phyloP scores from a whole-genome alignment of 2,113 vertebrate genomes.

The Dasypus novemcinctus region DNA sequence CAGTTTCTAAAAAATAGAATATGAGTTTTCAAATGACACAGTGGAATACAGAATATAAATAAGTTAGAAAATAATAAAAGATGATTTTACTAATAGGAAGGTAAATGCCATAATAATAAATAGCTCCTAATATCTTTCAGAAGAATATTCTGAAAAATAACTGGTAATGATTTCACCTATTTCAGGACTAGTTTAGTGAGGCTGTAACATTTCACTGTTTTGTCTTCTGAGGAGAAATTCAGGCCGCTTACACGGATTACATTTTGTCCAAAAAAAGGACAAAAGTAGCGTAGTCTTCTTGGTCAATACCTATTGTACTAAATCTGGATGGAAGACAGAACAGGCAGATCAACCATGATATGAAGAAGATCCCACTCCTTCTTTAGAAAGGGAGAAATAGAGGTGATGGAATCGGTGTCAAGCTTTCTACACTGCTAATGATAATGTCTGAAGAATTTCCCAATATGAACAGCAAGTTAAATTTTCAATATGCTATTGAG shows the following conservation, averaged over 20 bases:
- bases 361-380: neutral
- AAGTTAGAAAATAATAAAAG: neutral
- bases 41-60: neutral
- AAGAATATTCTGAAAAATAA: neutral
- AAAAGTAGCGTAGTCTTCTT: neutral
- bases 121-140: neutral
- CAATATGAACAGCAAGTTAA: neutral
- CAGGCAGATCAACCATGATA: neutral
- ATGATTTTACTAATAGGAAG: neutral
- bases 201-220: neutral
- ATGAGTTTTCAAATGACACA: neutral
- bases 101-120: neutral
- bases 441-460: neutral
- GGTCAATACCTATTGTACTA: neutral
- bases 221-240: constrained; percentile 2
- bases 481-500: neutral
- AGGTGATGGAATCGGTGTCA: neutral
- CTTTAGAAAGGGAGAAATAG: neutral
- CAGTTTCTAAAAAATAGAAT: neutral
- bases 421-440: neutral
- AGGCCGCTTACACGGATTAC: neutral
- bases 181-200: neutral
- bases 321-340: neutral
- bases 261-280: neutral
- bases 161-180: neutral